phyloP scores from a whole-genome alignment of 2,888 invertebrate species.

The Boloria selene region DNA sequence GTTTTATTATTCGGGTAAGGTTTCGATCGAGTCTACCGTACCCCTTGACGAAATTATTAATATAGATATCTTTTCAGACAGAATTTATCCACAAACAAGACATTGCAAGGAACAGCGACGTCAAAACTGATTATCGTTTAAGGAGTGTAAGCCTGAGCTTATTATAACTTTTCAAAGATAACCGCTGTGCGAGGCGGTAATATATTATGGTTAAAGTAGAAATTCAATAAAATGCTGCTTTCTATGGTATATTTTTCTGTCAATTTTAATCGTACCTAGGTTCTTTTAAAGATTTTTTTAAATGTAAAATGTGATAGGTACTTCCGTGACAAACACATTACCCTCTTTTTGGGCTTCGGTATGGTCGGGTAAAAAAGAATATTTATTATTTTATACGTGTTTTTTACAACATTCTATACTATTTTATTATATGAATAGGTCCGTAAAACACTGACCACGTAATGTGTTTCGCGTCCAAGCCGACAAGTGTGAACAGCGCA shows the following conservation, averaged over 20 bases:
- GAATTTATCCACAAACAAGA: not conserved
- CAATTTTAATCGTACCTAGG: not conserved
- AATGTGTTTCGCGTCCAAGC: constrained; percentile 24
- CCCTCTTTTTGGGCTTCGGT: not conserved
- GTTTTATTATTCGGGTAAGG: too few relatives aligned
- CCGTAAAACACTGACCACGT: constrained; percentile 14
- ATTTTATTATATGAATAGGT: constrained; percentile 6
- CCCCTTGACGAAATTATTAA: too few relatives aligned
- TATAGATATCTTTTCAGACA: constrained; percentile 4
- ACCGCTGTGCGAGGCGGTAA: not conserved
- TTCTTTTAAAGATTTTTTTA: too few relatives aligned
- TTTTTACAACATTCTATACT: too few relatives aligned
- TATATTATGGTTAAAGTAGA: constrained; percentile 1
- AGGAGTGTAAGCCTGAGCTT: constrained; percentile 1
- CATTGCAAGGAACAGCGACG: constrained; percentile 8
- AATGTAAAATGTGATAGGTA: too few relatives aligned
- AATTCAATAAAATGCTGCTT: constrained; percentile 5
- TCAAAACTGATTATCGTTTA: constrained; percentile 20
- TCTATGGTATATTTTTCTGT: not conserved
- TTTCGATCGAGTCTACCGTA: too few relatives aligned
- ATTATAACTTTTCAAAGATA: constrained; percentile 18
- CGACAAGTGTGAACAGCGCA: constrained; percentile 35
- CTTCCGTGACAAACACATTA: not conserved
- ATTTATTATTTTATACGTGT: too few relatives aligned
- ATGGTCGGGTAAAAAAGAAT: too few relatives aligned